phyloP scores from a whole-genome alignment of 2,888 invertebrate genomes.

The Netelia virgata region DNA sequence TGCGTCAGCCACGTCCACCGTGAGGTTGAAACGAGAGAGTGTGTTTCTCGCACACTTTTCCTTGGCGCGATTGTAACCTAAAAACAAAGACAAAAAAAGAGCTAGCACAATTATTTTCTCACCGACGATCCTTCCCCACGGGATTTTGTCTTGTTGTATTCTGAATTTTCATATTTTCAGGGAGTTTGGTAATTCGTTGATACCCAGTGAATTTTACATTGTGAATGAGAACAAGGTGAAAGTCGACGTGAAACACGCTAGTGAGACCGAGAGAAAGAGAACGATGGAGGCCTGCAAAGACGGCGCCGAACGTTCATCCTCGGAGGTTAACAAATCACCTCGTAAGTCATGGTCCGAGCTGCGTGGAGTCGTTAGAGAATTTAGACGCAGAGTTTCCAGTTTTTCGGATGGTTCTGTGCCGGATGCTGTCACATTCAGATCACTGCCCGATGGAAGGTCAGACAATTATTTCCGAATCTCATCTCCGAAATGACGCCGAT shows the following conservation, averaged over 20 bases:
- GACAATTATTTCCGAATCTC: neutral
- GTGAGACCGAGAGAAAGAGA: constrained; percentile 15
- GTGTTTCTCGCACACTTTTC: constrained; percentile 18
- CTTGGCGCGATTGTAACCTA: constrained; percentile 55
- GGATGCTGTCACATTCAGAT: constrained; percentile 92
- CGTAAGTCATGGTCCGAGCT: constrained; percentile 91
- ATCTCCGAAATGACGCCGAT: neutral
- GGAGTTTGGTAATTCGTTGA: constrained; percentile 39
- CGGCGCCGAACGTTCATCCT: constrained; percentile 67
- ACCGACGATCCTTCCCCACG: neutral
- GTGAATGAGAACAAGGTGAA: constrained; percentile 35
- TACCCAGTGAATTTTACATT: constrained; percentile 21
- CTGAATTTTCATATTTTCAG: constrained; percentile 54
- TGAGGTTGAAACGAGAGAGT: constrained; percentile 6
- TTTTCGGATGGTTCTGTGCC: constrained; percentile 92
- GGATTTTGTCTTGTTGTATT: neutral
- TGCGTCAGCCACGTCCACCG: constrained; percentile 41
- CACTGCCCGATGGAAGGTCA: constrained; percentile 89
- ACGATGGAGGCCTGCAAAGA: constrained; percentile 76
- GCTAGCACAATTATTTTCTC: neutral
- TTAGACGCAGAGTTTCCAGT: constrained; percentile 91
- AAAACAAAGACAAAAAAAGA: constrained; percentile 27
- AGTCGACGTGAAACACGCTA: constrained; percentile 22
- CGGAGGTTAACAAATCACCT: constrained; percentile 65
- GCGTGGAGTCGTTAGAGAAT: constrained; percentile 92